Percentiles rank a stretch among this genome's conserved stretches.
Conservation (phyloP, 2,797 vertebrate genomes). For the Pantherophis alleghaniensis region DNA sequence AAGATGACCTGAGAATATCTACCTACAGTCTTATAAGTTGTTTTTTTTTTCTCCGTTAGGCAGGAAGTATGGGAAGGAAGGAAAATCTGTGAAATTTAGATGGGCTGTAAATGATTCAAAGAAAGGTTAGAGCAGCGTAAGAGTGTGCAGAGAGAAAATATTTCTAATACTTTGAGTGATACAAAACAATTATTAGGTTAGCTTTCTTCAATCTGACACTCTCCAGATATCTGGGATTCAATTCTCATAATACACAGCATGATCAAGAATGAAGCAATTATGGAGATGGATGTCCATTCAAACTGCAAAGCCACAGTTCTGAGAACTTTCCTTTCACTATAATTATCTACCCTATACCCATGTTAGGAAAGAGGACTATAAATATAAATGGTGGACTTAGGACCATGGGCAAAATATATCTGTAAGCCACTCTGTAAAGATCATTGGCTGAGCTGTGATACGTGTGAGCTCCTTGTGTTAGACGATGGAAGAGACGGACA, state of each 20-base stretch:
- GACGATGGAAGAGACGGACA: too few species aligned
- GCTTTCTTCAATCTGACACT: not conserved
- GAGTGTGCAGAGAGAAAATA: not conserved
- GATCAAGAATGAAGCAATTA: not conserved
- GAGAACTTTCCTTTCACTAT: not conserved
- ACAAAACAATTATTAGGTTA: not conserved
- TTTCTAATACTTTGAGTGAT: not conserved
- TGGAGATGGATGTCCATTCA: not conserved
- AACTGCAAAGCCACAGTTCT: not conserved
- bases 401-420: too few species aligned
- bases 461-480: not conserved
- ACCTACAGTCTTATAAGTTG: not conserved
- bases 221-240: not conserved
- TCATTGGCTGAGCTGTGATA: not conserved
- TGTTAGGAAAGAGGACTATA: not conserved
- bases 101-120: not conserved
- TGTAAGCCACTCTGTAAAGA: not conserved
- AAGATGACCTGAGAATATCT: slow-evolving; percentile 13
- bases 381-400: not conserved
- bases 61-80: not conserved
- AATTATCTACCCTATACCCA: not conserved
- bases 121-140: not conserved
- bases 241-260: not conserved
- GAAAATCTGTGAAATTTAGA: not conserved
- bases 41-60: not conserved